phyloP scores from a whole-genome alignment of 2,797 vertebrate genomes.

The Brachyalestes nurse region DNA sequence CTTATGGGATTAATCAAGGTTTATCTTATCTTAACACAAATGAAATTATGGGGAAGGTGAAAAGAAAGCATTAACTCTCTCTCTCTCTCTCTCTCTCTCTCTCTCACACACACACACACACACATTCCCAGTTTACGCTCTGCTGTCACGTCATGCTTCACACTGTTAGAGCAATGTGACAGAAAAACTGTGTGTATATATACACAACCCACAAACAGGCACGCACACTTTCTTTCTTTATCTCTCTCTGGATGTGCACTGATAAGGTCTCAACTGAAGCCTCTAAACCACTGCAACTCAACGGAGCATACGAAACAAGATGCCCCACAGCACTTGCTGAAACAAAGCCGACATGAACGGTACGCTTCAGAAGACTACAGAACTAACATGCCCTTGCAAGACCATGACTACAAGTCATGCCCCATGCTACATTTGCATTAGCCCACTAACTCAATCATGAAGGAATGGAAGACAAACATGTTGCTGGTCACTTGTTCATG shows the following conservation, averaged over 20 bases:
- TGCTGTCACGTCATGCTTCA: conserved; percentile 21
- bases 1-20: too few species aligned
- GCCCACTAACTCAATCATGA: conserved; percentile 3
- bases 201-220: conserved; percentile 16
- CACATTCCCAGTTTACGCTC: not conserved
- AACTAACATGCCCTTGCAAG: conserved; percentile 1
- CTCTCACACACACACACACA: not conserved
- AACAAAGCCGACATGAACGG: conserved; percentile 23
- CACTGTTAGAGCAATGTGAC: conserved; percentile 21
- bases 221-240: conserved; percentile 18
- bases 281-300: conserved; percentile 32
- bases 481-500: not conserved
- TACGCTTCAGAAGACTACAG: conserved; percentile 27
- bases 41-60: too few species aligned
- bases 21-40: too few species aligned
- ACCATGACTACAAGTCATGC: not conserved
- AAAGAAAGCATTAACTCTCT: too few species aligned
- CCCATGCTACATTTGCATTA: too few species aligned
- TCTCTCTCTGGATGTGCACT: conserved; percentile 6
- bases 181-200: conserved; percentile 21
- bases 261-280: conserved; percentile 28
- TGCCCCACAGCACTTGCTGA: conserved; percentile 22
- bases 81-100: not conserved
- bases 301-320: conserved; percentile 29
- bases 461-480: conserved; percentile 1